Evolutionary conservation across 2,888 invertebrate species (phyloP), one percentile per base, ranked within the genome.

Genomic region (Amphipyra berbera): DNA sequence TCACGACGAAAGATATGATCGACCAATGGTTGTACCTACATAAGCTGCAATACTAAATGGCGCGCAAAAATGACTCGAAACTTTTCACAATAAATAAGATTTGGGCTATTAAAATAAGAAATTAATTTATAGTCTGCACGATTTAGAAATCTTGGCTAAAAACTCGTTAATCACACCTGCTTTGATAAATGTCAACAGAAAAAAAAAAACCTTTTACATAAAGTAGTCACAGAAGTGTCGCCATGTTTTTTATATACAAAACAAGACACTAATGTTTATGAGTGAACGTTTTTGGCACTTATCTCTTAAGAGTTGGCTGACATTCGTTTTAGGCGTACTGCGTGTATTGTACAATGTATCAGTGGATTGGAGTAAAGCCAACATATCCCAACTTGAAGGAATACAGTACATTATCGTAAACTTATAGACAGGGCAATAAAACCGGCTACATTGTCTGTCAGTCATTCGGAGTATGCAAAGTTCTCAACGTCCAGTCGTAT

Each of bases 331-430:
- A 70, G 72, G 65, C 71, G 62, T 78, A 72, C 79, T 74, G 76
- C 73, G 61, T 76, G 68, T 78, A 78, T 79, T 74, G 69, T 56
- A 82, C 79, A 78, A 79, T 81, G 80, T 82, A 77, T 82, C 71
- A 74, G 60, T 69, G 71, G 73, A 76, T 81, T 89, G 89, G 88
- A 79, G 14, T 61, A 3, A 13, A 45, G 86, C 89, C 89, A 89
- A 82, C 41, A 55, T 65, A 69, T 72, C 67, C 58, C 62, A 77
- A 83, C 82, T 81, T 73, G 67, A 52, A 44, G 27, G 57, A 47
- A 60, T 58, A 40, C 40, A 15, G 44, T 38, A 44, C 45, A 48
- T 53, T 53, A 58, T 55, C 33, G 48, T 61, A 73, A 73, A 75
- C 55, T 49, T 67, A 57, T 45, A 65, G 46, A 48, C 7, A 49